These are phyloP conservation scores for Polylopha cassiicola DNA, from an alignment of 2,888 invertebrate species.

Conservation along the genomic window DNA sequence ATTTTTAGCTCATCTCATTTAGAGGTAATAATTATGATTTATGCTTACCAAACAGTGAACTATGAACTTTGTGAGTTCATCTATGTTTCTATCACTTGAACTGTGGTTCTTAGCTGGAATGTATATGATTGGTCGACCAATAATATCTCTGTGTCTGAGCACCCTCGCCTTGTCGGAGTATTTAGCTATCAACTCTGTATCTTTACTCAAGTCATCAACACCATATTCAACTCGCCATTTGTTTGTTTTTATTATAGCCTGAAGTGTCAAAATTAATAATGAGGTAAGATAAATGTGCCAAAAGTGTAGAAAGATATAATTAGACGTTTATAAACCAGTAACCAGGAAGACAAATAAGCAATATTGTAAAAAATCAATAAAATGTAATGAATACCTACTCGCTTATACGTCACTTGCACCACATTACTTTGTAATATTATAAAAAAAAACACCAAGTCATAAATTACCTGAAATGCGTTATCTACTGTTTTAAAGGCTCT, in stretches of 20 bases:
- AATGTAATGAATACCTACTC: not conserved
- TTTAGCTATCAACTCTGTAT: constrained; percentile 73
- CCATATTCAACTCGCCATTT: constrained; percentile 88
- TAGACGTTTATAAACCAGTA: constrained; percentile 2
- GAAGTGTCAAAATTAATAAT: constrained; percentile 31
- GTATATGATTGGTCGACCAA: constrained; percentile 85
- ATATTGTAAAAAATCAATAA: constrained; percentile 4
- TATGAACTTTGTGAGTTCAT: constrained; percentile 87
- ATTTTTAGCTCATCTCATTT: too few species aligned
- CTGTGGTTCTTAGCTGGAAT: constrained; percentile 87
- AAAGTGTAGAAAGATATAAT: not conserved
- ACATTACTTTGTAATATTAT: too few species aligned
- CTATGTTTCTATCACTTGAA: constrained; percentile 83
- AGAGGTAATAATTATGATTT: not conserved
- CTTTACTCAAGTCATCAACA: constrained; percentile 76
- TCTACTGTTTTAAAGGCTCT: constrained; percentile 85
- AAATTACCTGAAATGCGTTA: constrained; percentile 82
- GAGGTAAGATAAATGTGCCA: too few species aligned
- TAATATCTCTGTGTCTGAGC: constrained; percentile 82
- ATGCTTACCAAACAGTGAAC: constrained; percentile 82
- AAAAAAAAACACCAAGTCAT: not conserved
- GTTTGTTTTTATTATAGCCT: constrained; percentile 87
- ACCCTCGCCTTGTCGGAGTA: constrained; percentile 82
- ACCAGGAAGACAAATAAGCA: constrained; percentile 5
- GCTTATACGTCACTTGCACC: too few species aligned